Base-by-base conservation (phyloP, 2,113 vertebrate genomes). In the Ictidomys tridecemlineatus region DNA sequence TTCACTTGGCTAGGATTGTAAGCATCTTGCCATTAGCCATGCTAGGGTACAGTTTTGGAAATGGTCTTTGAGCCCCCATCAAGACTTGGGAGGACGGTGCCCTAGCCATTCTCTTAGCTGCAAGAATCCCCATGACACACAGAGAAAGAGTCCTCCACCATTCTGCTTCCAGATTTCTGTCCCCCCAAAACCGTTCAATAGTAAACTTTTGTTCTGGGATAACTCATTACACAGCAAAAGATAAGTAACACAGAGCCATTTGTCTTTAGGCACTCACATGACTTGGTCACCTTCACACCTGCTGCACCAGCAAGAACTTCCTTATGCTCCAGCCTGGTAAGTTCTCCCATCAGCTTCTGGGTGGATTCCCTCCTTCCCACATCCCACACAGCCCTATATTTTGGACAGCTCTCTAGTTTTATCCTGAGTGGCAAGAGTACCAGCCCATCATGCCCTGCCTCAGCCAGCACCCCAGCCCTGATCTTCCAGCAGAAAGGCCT, bases 361-460 rank as follows among this genome's bases (percentile, higher is more conserved):
- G 10, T 5, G 2, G 7, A 39, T 16, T 10, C 4, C 7, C 13
- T 76, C 32, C 22, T 83, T 37, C 30, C 63, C 1, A 2, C 9
- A 4, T 32, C 73, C 37, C 2, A 26, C 3, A 39, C 22, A 11
- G 28, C 8, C 51, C 37, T 73, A 24, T 17, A 2, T 42, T 24
- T 24, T 16, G 20, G 28, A 2, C 9, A 24, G 48, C 48, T 51
- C 12, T 13, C 48, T 51, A 11, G 48, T 51, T 51, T 48, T 12
- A 1, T 72, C 0, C 24, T 1, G 0, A 7, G 39, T 39, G 28
- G 0, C 1, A 1, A 8, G 2, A 2, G 42, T 26, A 24, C 61
- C 61, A 63, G 61, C 24, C 24, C 12, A 51, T n/a, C 53, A 24
- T 1, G 0, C 4, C 69, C 69, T 53, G 2, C 14, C n/a, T n/a